Base-by-base conservation (phyloP, 1,140 invertebrate species). In the Drosophila biarmipes region DNA sequence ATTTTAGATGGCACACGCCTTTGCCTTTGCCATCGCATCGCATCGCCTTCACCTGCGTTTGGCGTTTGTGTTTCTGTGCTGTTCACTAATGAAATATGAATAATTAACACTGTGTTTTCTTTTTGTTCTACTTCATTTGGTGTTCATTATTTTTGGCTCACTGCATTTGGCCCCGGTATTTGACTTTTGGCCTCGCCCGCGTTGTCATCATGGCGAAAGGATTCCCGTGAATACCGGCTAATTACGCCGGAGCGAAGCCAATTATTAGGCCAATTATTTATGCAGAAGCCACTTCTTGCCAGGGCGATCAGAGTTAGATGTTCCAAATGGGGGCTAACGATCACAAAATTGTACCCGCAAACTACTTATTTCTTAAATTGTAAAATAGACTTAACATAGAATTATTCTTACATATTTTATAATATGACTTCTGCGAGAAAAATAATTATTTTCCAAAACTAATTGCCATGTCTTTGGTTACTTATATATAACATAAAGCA, bases 61-160 rank as follows among this genome's bases (percentile, higher is more conserved):
- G 29, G 43, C 24, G 37, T 15, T 43, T 17, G 29, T 27, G 11
- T 27, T 7, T 2, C 63, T 51, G 19, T 35, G 15, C 35, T 59
- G 69, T 46, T 76, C 82, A 82, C 82, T 86, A 86, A 86, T 86
- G 82, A 86, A 86, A 86, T 86, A 86, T 86, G 82, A 86, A 86
- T 86, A 87, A 86, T 87, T 86, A 82, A 86, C 78, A 72, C 66
- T 73, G 68, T 87, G 61, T 86, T 77, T 87, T 78, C 74, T 71
- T 73, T 82, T 81, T 85, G 78, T 87, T 87, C 74, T 67, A 86
- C 82, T 87, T 87, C 82, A 86, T 86, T 86, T 87, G 61, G 73
- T 81, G 81, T 78, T 86, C 82, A 87, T 86, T 86, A 86, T 86
- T 81, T 87, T 86, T 80, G 80, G 80, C 72, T 79, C 63, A 71